A percentile compares a stretch with the other conserved stretches of the same genome.
Evolutionary conservation across 2,797 vertebrate genomes (phyloP).

Genomic region (Gadopsis marmoratus): DNA sequence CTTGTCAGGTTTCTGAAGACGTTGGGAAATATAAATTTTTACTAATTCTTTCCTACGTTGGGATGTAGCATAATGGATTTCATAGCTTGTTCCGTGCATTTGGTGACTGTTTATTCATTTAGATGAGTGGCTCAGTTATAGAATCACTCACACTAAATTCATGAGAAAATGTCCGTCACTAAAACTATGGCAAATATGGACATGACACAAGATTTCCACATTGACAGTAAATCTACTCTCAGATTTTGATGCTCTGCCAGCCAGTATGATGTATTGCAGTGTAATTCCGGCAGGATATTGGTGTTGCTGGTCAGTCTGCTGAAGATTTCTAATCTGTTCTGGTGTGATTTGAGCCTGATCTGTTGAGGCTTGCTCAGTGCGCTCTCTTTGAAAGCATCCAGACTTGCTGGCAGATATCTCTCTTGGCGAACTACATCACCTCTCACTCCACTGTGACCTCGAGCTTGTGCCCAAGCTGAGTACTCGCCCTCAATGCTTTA

Average conservation of each 20-base stretch:
- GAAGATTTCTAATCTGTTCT: slow-evolving; percentile 23
- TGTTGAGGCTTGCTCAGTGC: neutral
- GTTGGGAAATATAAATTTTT: neutral
- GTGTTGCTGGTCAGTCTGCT: slow-evolving; percentile 4
- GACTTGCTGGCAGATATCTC: slow-evolving; percentile 6
- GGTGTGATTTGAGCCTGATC: slow-evolving; percentile 12
- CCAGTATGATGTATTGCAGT: neutral
- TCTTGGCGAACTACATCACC: slow-evolving; percentile 11
- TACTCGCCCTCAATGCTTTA: slow-evolving; percentile 29
- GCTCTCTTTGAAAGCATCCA: slow-evolving; percentile 6
- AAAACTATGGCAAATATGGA: too few species aligned
- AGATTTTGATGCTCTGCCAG: neutral
- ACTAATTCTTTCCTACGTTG: neutral
- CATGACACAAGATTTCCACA: neutral
- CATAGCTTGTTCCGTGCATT: neutral
- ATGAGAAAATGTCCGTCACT: neutral
- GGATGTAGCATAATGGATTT: neutral
- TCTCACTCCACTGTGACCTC: slow-evolving; percentile 22
- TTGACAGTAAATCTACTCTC: neutral
- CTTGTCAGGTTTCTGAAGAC: neutral
- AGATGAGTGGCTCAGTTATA: neutral
- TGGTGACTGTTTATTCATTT: neutral
- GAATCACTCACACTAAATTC: neutral
- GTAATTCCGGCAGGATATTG: slow-evolving; percentile 3
- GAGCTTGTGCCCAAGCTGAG: slow-evolving; percentile 25